A percentile compares a stretch with the other conserved stretches of the same genome.
Evolutionary conservation across 2,888 invertebrate species (phyloP).

Genomic region (Smittia sp.): DNA sequence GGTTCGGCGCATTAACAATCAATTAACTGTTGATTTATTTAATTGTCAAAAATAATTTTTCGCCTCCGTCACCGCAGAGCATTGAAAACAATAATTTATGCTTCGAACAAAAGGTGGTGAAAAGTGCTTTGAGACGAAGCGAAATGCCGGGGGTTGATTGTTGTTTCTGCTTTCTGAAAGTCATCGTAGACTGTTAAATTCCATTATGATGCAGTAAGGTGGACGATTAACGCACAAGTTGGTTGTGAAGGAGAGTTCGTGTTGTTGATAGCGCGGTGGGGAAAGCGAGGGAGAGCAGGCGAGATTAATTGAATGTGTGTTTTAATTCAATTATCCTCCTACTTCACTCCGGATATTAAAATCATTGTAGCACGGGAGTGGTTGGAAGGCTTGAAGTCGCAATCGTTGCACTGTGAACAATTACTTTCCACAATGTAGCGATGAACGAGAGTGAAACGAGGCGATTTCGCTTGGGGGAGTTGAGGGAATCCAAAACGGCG

Average conservation of each 20-base stretch:
- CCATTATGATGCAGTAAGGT: neutral
- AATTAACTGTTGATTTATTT: constrained; percentile 39
- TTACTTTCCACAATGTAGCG: no score
- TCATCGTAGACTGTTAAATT: constrained; percentile 20
- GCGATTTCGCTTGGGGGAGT: no score
- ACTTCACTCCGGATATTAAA: neutral
- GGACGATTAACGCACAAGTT: no score
- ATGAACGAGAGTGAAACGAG: no score
- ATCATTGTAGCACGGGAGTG: neutral
- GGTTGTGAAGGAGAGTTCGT: constrained; percentile 1
- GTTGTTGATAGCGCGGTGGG: no score
- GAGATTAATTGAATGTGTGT: constrained; percentile 31
- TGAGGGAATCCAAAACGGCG: neutral
- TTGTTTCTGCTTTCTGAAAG: neutral
- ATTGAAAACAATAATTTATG: no score
- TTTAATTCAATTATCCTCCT: constrained; percentile 33
- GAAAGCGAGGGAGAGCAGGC: neutral
- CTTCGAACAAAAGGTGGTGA: constrained; percentile 18
- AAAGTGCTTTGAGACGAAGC: neutral
- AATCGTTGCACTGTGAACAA: no score
- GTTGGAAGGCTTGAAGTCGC: neutral
- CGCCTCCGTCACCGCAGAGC: neutral
- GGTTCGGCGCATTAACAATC: constrained; percentile 11
- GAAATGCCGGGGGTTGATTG: no score
- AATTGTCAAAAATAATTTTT: constrained; percentile 11